phyloP scores from a whole-genome alignment of 1,140 invertebrate genomes.

The Drosophila fuyamai region DNA sequence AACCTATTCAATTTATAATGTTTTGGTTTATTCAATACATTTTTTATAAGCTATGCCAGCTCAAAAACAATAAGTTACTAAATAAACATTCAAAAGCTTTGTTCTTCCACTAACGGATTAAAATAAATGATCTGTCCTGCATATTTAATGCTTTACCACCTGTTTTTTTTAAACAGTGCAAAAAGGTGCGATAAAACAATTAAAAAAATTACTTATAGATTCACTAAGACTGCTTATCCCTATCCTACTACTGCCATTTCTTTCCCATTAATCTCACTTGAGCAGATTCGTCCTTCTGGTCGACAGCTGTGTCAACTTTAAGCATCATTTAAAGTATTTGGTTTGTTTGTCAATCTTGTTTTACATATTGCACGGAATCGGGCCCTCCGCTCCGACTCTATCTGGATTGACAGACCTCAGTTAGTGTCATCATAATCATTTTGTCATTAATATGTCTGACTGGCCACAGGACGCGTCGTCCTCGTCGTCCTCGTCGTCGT shows the following conservation, averaged over 20 bases:
- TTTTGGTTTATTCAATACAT: no score
- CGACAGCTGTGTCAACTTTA: slow-evolving; percentile 55
- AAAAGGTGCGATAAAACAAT: neutral
- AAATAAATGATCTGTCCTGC: no score
- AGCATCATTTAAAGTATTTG: slow-evolving; percentile 58
- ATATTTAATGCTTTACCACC: no score
- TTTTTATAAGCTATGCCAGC: no score
- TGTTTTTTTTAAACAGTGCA: neutral
- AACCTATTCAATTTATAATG: no score
- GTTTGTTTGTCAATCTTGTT: slow-evolving; percentile 54
- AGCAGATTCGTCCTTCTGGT: slow-evolving; percentile 13
- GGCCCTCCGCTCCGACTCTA: slow-evolving; percentile 3
- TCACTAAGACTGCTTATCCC: no score
- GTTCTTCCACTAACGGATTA: no score
- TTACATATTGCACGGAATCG: slow-evolving; percentile 45
- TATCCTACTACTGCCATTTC: slow-evolving; percentile 20
- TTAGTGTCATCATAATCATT: slow-evolving; percentile 84
- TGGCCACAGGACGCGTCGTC: slow-evolving; percentile 63
- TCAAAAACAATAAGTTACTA: no score
- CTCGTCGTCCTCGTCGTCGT: slow-evolving; percentile 17
- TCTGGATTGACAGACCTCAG: slow-evolving; percentile 58
- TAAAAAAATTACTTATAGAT: neutral
- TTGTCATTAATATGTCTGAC: slow-evolving; percentile 84
- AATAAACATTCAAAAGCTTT: no score
- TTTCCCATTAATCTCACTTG: slow-evolving; percentile 46